Evolutionary conservation across 2,888 invertebrate species (phyloP), one percentile per base, ranked within the genome.

Genomic region (Diplazon laetatorius): DNA sequence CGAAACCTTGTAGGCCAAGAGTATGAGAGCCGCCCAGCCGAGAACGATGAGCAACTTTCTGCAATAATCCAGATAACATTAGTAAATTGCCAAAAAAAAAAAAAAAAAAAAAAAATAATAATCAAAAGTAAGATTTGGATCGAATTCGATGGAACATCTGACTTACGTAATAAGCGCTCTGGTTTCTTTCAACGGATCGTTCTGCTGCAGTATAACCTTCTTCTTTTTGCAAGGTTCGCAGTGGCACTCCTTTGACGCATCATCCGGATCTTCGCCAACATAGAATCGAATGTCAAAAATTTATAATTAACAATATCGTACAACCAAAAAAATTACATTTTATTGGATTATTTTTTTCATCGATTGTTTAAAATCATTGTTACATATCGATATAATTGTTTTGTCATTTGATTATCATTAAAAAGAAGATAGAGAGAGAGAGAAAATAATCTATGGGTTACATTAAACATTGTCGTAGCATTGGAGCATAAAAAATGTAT

Each of bases 171-270:
- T 92, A 84, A 95, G 93, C 87, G 96, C 94, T 92, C 97, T 97
- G 0, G 96, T 93, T 87, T 95, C 94, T 86, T 96, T 95, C 94
- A 97, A 97, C 16, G 99, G 98, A 91, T 98, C 96, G 83, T 96
- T 95, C 75, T 95, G 94, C 87, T 96, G 95, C 88, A 98, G 93
- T 81, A 96, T 94, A 75, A 95, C 92, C 87, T 95, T 95, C 92
- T 99, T 99, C 87, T 94, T 94, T 85, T 95, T 92, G 92, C 99
- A 99, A 84, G 95, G 95, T 86, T 96, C 94, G 92, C 99, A 99
- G 85, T 96, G 95, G 91, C 99, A 99, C 91, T 95, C 93, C 90
- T 95, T 95, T 86, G 94, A 94, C 84, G 94, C 91, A 91, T 95
- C 95, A 78, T 94, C 93, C 60, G 96, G 95, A 94, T 97, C 97